Base-by-base conservation (phyloP, 2,888 invertebrate species). In the Microplitis manilae region DNA sequence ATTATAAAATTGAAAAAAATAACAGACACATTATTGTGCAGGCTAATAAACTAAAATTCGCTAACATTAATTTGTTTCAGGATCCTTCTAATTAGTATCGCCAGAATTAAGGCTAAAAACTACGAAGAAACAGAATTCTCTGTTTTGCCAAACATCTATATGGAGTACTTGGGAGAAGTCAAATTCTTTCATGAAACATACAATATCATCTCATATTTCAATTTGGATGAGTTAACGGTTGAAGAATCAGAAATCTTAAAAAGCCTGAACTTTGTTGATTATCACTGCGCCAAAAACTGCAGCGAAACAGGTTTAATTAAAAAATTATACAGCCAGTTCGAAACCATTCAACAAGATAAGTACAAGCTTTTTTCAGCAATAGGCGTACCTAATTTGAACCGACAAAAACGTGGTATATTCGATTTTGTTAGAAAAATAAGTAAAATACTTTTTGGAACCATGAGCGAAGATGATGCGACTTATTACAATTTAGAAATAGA, bases 51-150 rank as follows among this genome's bases (percentile, higher is more conserved):
- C 61, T 74, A n/a, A 77, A 77, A 61, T 77, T 68, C 50, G 77
- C 67, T 68, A 77, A 74, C 59, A 59, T 77, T 8, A 74, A 77
- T 70, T 40, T 74, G 69, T 77, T 77, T 50, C 74, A 77, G 77
- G 38, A 67, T 77, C 17, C 13, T 30, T 30, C 30, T 77, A 50
- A 39, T 64, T 59, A 17, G 13, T 17, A n/a, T 64, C 1, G 9
- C 20, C 13, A 30, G 30, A 40, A 6, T 15, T 9, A 17, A 68
- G 39, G 61, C 17, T 2, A 40, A 68, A 62, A 17, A 39, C 61
- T n/a, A 20, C 41, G 62, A 15, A 8, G 40, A 50, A 30, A 60
- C 5, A 41, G 38, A n/a, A n/a, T 70, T 70, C 40, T 20, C 8
- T 17, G 38, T 17, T 1, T 40, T 75, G 8, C 62, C 75, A 41